phyloP scores from a whole-genome alignment of 2,797 vertebrate genomes.

The Parauchenoglanis punctatus region DNA sequence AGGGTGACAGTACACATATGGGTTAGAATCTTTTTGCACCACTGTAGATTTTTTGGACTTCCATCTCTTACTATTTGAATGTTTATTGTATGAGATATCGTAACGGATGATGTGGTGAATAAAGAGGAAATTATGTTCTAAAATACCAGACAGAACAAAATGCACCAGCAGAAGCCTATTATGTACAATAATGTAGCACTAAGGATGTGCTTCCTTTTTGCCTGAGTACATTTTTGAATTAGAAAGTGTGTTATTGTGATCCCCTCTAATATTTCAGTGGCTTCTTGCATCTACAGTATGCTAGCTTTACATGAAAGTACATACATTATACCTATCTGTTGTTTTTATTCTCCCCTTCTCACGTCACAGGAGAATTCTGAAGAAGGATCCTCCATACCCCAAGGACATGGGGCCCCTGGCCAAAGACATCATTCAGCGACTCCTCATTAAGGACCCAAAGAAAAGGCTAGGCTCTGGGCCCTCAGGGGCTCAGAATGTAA shows the following conservation, averaged over 20 bases:
- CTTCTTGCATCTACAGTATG: not conserved
- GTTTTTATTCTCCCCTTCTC: conserved; percentile 31
- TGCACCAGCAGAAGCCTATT: not conserved
- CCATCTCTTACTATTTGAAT: not conserved
- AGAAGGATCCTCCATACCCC: conserved; percentile 94
- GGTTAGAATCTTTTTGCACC: not conserved
- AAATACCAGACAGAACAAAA: not conserved
- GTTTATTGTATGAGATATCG: not conserved
- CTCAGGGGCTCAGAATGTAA: conserved; percentile 87
- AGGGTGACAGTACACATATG: not conserved
- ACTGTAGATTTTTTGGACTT: not conserved
- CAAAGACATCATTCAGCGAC: conserved; percentile 91
- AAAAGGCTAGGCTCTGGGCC: conserved; percentile 90
- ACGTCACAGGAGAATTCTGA: conserved; percentile 89
- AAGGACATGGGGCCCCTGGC: conserved; percentile 89
- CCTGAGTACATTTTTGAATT: not conserved
- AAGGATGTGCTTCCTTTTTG: not conserved
- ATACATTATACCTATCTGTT: not conserved
- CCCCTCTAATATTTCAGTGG: not conserved
- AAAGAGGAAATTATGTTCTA: not conserved
- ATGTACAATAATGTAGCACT: not conserved
- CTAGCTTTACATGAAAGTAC: not conserved
- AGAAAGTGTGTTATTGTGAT: not conserved
- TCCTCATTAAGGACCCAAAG: conserved; percentile 94
- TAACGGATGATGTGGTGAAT: not conserved